Conservation (phyloP, 2,113 vertebrate species). For the Corapipo altera region DNA sequence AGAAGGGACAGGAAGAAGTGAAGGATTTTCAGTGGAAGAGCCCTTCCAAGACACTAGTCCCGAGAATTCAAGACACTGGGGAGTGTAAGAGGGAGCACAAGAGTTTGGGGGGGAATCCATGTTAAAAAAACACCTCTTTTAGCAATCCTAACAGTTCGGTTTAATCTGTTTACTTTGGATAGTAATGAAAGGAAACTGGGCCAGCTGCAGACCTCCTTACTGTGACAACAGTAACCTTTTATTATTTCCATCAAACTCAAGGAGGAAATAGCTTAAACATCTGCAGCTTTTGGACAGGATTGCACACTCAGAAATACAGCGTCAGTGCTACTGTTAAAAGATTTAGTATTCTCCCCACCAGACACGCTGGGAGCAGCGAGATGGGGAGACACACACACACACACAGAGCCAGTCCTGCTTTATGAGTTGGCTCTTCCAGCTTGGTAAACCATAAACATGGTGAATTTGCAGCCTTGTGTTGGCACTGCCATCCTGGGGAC, state of each 20-base stretch:
- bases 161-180: slow-evolving; percentile 80
- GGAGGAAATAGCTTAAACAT: slow-evolving; percentile 82
- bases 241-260: slow-evolving; percentile 77
- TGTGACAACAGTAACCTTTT: slow-evolving; percentile 81
- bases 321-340: slow-evolving; percentile 71
- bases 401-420: neutral
- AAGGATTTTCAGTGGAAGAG: neutral
- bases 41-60: neutral
- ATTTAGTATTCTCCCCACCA: slow-evolving; percentile 60
- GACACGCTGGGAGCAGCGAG: slow-evolving; percentile 29
- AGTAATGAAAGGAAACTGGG: slow-evolving; percentile 76
- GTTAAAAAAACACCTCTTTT: slow-evolving; percentile 64
- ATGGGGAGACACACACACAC: neutral
- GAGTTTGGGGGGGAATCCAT: slow-evolving; percentile 22
- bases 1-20: neutral
- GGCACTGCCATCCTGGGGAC: neutral
- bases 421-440: neutral
- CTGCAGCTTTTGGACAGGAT: slow-evolving; percentile 73
- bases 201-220: slow-evolving; percentile 81
- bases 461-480: neutral
- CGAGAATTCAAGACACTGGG: neutral
- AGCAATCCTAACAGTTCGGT: slow-evolving; percentile 65
- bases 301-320: slow-evolving; percentile 59
- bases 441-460: neutral
- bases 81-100: neutral